Evolutionary conservation across 2,113 vertebrate genomes (phyloP).

Genomic region (Carassius gibelio): DNA sequence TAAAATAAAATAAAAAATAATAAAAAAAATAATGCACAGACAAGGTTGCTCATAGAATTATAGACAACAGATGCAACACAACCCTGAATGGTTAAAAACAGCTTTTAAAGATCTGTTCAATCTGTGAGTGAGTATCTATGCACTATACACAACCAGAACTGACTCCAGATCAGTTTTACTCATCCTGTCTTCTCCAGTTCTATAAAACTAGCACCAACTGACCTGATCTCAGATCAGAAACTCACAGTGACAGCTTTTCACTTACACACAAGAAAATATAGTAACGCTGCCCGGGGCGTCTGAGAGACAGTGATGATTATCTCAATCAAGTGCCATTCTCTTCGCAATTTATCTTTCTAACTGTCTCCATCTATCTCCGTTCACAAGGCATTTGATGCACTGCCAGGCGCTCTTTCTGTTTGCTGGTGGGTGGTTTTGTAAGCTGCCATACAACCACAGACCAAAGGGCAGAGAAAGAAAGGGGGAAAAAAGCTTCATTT

Average conservation of each 20-base stretch:
- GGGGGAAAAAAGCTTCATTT: neutral
- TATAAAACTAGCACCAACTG: neutral
- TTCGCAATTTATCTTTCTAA: constrained; percentile 18
- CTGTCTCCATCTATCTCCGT: constrained; percentile 1
- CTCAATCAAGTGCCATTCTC: constrained; percentile 32
- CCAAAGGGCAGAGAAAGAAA: constrained; percentile 14
- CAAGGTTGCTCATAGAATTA: neutral
- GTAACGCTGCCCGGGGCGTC: neutral
- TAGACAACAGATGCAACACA: neutral
- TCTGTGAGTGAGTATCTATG: neutral
- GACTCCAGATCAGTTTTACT: neutral
- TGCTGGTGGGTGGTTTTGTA: constrained; percentile 61
- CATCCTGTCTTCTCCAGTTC: too few species aligned
- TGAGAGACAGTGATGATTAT: constrained; percentile 24
- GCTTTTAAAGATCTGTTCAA: neutral
- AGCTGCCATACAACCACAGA: constrained; percentile 17
- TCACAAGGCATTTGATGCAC: constrained; percentile 62
- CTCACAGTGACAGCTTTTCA: neutral
- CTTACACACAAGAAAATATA: neutral
- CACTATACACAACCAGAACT: neutral
- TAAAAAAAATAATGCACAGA: too few species aligned
- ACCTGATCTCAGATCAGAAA: neutral
- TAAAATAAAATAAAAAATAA: too few species aligned
- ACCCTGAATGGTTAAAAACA: neutral
- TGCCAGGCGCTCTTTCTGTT: constrained; percentile 62